Evolutionary conservation across 2,888 invertebrate genomes (phyloP), one percentile per base, ranked within the genome.

Genomic region (Asteroscopus sphinx): DNA sequence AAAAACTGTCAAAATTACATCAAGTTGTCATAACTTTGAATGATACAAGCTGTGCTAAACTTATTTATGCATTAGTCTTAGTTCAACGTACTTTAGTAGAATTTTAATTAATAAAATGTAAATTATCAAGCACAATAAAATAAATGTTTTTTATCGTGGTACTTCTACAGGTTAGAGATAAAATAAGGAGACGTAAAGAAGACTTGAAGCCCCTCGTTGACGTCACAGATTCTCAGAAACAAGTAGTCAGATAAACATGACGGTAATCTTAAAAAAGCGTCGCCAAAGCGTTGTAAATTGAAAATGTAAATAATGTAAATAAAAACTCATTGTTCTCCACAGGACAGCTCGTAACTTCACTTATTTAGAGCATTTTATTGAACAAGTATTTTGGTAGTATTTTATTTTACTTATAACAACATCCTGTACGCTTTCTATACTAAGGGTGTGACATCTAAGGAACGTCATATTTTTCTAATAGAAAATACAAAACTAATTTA

Each of bases 231-330:
- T 57, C 48, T 51, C 26, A 41, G 54, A 57, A 40, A 51, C 26
- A 39, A 42, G 28, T 17, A 53, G 37, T 47, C 54, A 60, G 60
- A 71, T 65, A 70, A 65, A 65, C 37, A 53, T 41, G 48, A 44
- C 49, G 37, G 37, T 74, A 65, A 70, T 74, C 71, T 60, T 33
- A 69, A 68, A 57, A 30, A 68, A 47, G 57, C 49, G 36, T 55
- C 60, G 46, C 74, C 71, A 71, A 48, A 51, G 52, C 57, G 54
- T 30, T 61, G 57, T 71, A 71, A 71, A 71, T 71, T 45, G 32
- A n/a, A n/a, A n/a, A n/a, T n/a, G n/a, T n/a, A n/a, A n/a, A n/a
- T n/a, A n/a, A n/a, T n/a, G n/a, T n/a, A n/a, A n/a, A n/a, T n/a
- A n/a, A n/a, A n/a, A n/a, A 41, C 48, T 57, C 52, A 71, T 74